Evolutionary conservation across 2,797 vertebrate genomes (phyloP).

Genomic region (Brachyrhaphis roseni): DNA sequence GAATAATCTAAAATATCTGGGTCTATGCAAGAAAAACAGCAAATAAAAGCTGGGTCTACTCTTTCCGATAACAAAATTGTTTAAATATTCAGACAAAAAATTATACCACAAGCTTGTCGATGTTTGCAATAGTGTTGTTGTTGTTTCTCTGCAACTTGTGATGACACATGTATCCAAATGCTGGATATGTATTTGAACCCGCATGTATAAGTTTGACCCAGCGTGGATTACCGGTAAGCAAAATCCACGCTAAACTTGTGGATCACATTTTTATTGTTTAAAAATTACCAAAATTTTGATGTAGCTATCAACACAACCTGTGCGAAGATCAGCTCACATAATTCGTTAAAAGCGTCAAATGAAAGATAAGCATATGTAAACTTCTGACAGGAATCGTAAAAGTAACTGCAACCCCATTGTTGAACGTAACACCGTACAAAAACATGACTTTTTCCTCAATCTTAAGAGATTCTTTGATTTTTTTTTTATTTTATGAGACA

Average conservation of each 20-base stretch:
- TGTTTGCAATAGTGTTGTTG: background rate
- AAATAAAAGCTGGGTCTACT: background rate
- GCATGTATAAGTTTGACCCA: background rate
- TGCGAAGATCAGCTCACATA: background rate
- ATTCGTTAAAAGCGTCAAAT: background rate
- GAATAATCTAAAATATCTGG: background rate
- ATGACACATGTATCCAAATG: background rate
- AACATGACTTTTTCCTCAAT: slow-evolving; percentile 48
- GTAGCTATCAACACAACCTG: background rate
- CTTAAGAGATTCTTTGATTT: slow-evolving; percentile 17
- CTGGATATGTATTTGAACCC: background rate
- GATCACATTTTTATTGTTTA: background rate
- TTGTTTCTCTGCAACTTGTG: background rate
- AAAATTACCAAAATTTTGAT: background rate
- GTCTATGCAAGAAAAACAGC: background rate
- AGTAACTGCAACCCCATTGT: slow-evolving; percentile 48
- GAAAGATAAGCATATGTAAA: background rate
- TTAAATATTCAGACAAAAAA: background rate
- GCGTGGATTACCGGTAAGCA: background rate
- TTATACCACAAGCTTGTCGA: background rate
- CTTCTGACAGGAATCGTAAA: slow-evolving; percentile 2
- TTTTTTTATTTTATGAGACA: slow-evolving; percentile 19
- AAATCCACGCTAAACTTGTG: background rate
- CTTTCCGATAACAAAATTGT: background rate
- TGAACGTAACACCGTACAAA: slow-evolving; percentile 72